Evolutionary conservation across 1,140 invertebrate genomes (phyloP).

Genomic region (Pomacea maculata): DNA sequence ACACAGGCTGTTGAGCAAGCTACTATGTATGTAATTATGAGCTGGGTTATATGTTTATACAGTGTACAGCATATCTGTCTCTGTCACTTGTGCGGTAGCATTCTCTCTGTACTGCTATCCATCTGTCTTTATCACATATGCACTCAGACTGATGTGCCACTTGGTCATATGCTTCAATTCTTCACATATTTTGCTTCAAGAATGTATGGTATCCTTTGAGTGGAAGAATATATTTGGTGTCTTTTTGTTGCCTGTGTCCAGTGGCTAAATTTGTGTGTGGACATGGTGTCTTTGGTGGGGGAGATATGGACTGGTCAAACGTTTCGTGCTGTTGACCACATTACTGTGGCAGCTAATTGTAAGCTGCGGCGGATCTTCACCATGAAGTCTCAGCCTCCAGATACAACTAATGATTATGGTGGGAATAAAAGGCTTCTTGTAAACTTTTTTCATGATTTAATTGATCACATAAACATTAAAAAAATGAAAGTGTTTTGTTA

Average conservation of each 20-base stretch:
- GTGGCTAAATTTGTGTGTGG: constrained; percentile 63
- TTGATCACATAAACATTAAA: too few species aligned
- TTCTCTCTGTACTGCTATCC: neutral
- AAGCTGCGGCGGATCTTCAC: constrained; percentile 60
- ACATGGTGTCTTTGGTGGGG: constrained; percentile 59
- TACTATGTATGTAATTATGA: too few species aligned
- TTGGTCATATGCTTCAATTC: neutral
- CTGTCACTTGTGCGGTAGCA: too few species aligned
- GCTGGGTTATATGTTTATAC: too few species aligned
- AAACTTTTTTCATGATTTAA: too few species aligned
- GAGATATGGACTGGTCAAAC: constrained; percentile 61
- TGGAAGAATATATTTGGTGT: neutral
- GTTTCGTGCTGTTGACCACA: constrained; percentile 56
- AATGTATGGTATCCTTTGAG: neutral
- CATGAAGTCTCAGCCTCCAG: constrained; percentile 59
- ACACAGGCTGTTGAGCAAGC: too few species aligned
- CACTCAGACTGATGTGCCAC: neutral
- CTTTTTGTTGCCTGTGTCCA: constrained; percentile 33
- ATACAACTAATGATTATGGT: constrained; percentile 63
- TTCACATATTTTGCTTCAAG: too few species aligned
- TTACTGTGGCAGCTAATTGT: constrained; percentile 62
- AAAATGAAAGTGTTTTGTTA: too few species aligned
- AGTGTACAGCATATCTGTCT: too few species aligned
- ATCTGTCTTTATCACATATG: neutral
- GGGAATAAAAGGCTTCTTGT: neutral